Base-by-base conservation (phyloP, 2,888 invertebrate genomes). In the Eupithecia inturbata region DNA sequence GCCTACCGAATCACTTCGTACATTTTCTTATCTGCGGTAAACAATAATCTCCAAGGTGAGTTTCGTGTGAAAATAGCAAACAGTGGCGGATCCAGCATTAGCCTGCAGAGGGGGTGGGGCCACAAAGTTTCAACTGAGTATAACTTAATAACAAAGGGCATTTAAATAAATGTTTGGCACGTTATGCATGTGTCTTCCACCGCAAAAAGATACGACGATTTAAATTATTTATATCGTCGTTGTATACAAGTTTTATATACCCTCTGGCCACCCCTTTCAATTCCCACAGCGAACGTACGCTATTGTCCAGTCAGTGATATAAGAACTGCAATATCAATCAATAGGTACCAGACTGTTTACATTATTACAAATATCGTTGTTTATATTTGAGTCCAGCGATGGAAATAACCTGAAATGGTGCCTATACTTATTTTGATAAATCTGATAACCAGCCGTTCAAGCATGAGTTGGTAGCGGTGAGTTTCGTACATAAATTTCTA, bases 31-130 rank as follows among this genome's bases (percentile, higher is more conserved):
- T 57, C 57, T 57, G 3, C 12, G 57, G 57, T 57, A 57, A 57
- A 26, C 22, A 57, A 57, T 57, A 57, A 57, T 26, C 22, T 57
- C 57, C 57, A 57, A 57, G 57, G 57, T 14, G 57, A 57, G 57
- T 53, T 53, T 53, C 53, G 53, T 22, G 22, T 22, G 22, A 22
- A 57, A 53, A 53, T 53, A 53, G 49, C 22, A 57, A 26, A 26
- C 57, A 57, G 57, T 22, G 26, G 12, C 26, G 57, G 57, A 22
- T 53, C 22, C 22, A 53, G 12, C 53, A n/a, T 49, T 22, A 22
- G 22, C 22, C n/a, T 53, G 22, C 53, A 53, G 22, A 49, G 22
- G 22, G 53, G 53, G 22, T 53, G 3, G 3, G 10, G 6, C n/a
- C 19, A 53, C n/a, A 53, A 10, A 53, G 10, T 19, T 53, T 53